Evolutionary conservation across 2,888 invertebrate genomes (phyloP).

Genomic region (Ctena decussata): DNA sequence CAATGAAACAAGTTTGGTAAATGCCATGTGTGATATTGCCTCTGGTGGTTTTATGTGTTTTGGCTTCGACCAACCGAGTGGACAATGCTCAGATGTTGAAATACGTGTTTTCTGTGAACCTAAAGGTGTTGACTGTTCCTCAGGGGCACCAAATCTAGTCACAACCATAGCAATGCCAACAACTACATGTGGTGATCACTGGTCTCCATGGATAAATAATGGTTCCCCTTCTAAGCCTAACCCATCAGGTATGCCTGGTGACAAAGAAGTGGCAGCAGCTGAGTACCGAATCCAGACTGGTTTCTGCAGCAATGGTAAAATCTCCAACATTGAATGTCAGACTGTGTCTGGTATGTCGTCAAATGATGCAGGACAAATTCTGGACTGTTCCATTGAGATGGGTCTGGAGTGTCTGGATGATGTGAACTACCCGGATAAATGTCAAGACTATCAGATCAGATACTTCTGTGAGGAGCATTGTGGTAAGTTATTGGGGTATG

Average conservation of each 20-base stretch:
- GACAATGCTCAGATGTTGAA: conserved; percentile 81
- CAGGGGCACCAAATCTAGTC: conserved; percentile 61
- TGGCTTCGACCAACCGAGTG: conserved; percentile 79
- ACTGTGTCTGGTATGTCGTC: conserved; percentile 56
- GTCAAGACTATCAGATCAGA: conserved; percentile 83
- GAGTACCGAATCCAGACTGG: conserved; percentile 37
- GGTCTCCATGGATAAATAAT: conserved; percentile 79
- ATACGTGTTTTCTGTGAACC: conserved; percentile 88
- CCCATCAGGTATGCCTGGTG: conserved; percentile 51
- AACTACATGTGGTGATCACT: conserved; percentile 38
- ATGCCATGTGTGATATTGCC: conserved; percentile 64
- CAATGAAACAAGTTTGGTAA: conserved; percentile 62
- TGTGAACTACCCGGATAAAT: conserved; percentile 70
- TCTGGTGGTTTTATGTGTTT: conserved; percentile 90
- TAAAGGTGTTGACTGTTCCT: conserved; percentile 73
- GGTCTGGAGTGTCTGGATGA: conserved; percentile 90
- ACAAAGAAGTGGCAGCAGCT: conserved; percentile 59
- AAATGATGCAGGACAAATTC: conserved; percentile 49
- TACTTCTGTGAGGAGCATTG: conserved; percentile 87
- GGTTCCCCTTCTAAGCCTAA: conserved; percentile 50
- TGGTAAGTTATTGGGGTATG: conserved; percentile 14
- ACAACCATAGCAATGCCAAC: not conserved
- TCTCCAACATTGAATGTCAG: conserved; percentile 80
- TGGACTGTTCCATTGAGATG: conserved; percentile 88
- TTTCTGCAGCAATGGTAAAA: conserved; percentile 74